Base-by-base conservation (phyloP, 2,113 vertebrate species). In the Ornithorhynchus anatinus region DNA sequence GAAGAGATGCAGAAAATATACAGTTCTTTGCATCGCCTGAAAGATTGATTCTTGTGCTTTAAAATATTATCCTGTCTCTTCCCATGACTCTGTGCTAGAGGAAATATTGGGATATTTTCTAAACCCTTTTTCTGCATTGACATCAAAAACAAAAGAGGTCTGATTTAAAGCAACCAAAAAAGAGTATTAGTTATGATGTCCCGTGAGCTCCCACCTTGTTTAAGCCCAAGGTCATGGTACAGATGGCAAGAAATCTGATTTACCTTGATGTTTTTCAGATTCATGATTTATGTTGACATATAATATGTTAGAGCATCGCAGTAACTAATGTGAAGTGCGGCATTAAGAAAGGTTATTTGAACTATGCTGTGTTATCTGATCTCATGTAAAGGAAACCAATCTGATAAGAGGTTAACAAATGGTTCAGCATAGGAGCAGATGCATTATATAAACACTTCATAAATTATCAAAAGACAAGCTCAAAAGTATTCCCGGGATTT, bases 401-500 rank as follows among this genome's bases (percentile, higher is more conserved):
- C 36, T 36, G 19, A 1, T 0, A 3, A 15, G 17, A 17, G 22
- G 17, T 15, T 14, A 23, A 22, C 2, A 3, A 1, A 3, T 3
- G 13, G 15, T 22, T 23, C 27, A 16, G 7, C 4, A 7, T 4
- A 22, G 6, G 4, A 29, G 5, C 22, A 23, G 23, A 31, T 10
- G 4, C 15, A 10, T 23, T 23, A 3, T 0, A 1, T 4, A 29
- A 31, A 9, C 10, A 3, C 37, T n/a, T 45, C 50, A 50, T 50
- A 27, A 50, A 29, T 29, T 29, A 17, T 17, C 25, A 45, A 45
- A 45, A 45, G n/a, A 13, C 27, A 48, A 47, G 29, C 29, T 8
- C 25, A 50, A 50, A 56, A 56, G 8, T n/a, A n/a, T n/a, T n/a
- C n/a, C n/a, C n/a, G n/a, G n/a, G n/a, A n/a, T n/a, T n/a, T n/a